Evolutionary conservation across 2,888 invertebrate genomes (phyloP).

Genomic region (Athrips mouffetella): DNA sequence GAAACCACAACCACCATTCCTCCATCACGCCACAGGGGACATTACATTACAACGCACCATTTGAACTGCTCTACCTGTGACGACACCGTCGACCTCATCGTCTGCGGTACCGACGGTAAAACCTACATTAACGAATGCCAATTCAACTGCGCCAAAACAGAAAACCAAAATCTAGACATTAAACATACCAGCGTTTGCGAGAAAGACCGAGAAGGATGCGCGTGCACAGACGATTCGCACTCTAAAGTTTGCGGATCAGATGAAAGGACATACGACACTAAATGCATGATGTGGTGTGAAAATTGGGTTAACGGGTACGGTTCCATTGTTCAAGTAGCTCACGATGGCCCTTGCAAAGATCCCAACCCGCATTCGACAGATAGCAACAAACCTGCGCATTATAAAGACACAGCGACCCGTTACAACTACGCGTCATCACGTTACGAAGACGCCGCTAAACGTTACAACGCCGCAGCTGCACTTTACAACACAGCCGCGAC

Average conservation of each 20-base stretch:
- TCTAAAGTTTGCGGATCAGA: constrained; percentile 26
- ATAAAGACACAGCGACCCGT: not conserved
- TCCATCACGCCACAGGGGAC: not conserved
- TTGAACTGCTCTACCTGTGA: not conserved
- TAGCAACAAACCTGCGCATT: constrained; percentile 3
- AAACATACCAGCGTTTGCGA: not conserved
- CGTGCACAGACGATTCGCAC: constrained; percentile 19
- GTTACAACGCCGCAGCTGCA: not conserved
- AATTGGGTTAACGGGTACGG: constrained; percentile 3
- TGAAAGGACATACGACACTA: constrained; percentile 24
- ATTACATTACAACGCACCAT: no score
- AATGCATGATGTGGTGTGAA: constrained; percentile 15
- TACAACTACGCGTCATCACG: constrained; percentile 8
- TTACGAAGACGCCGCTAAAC: constrained; percentile 51
- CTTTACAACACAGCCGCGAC: not conserved
- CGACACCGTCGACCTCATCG: constrained; percentile 4
- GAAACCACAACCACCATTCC: not conserved
- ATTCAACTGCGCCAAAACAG: constrained; percentile 4
- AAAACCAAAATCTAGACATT: not conserved
- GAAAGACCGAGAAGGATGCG: constrained; percentile 15
- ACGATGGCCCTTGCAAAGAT: not conserved
- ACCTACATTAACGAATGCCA: constrained; percentile 22
- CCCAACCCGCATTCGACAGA: not conserved
- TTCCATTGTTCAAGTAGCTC: not conserved
- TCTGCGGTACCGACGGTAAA: constrained; percentile 23